phyloP scores from a whole-genome alignment of 2,888 invertebrate genomes.

The Acanthopleura granulata region DNA sequence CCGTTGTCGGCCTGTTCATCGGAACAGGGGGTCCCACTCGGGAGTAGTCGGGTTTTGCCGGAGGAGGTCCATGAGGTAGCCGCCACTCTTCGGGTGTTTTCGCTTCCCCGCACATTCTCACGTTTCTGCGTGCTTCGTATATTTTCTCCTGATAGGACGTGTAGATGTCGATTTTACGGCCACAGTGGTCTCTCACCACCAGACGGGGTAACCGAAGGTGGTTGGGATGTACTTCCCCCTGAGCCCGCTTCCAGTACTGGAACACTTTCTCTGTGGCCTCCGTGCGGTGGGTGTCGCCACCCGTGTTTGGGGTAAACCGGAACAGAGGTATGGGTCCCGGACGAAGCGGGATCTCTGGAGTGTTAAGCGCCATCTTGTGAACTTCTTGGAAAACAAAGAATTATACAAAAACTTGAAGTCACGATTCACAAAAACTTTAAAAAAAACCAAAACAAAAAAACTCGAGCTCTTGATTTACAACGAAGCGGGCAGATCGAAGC shows the following conservation, averaged over 20 bases:
- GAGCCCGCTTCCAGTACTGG: slow-evolving; percentile 6
- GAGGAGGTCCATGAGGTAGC: slow-evolving; percentile 59
- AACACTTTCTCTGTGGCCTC: slow-evolving; percentile 1
- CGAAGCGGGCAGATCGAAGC: too few species aligned
- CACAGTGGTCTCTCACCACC: slow-evolving; percentile 6
- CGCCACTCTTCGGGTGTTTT: slow-evolving; percentile 57
- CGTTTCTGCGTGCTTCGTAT: slow-evolving; percentile 32
- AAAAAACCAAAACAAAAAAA: too few species aligned
- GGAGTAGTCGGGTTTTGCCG: slow-evolving; percentile 59
- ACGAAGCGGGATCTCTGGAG: background rate
- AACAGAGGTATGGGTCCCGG: background rate
- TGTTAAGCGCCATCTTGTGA: background rate
- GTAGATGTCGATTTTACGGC: slow-evolving; percentile 4
- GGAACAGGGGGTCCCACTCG: slow-evolving; percentile 26
- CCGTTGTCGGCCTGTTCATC: background rate
- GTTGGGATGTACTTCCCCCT: background rate
- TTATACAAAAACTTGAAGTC: too few species aligned
- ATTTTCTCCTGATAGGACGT: slow-evolving; percentile 7
- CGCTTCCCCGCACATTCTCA: slow-evolving; percentile 31
- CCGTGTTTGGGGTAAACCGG: background rate
- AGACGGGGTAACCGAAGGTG: background rate
- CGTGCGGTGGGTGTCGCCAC: background rate
- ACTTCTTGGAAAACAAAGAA: background rate
- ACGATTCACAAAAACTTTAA: too few species aligned
- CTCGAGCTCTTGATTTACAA: too few species aligned